phyloP scores from a whole-genome alignment of 2,797 vertebrate species.

The Kryptolebias ocellatus region DNA sequence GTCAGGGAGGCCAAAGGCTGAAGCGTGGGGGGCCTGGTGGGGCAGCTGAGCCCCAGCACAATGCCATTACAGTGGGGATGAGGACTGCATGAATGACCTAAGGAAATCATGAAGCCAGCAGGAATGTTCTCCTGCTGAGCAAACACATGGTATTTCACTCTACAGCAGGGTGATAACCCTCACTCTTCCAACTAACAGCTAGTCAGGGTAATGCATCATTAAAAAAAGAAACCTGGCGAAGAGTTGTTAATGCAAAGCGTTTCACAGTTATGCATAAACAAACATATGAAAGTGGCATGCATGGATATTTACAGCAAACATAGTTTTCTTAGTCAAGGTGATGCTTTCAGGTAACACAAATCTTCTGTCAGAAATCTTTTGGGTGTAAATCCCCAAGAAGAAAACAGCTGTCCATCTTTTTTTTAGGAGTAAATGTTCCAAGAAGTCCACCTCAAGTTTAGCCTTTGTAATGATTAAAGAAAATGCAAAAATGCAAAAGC shows the following conservation, averaged over 20 bases:
- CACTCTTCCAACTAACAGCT: conserved; percentile 64
- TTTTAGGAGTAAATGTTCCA: too few species aligned
- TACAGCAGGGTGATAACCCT: conserved; percentile 68
- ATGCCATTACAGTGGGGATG: conserved; percentile 79
- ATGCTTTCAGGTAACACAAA: too few species aligned
- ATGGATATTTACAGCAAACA: neutral
- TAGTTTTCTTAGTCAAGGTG: neutral
- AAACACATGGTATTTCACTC: conserved; percentile 90
- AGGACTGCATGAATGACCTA: conserved; percentile 79
- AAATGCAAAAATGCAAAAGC: too few species aligned
- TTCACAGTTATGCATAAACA: conserved; percentile 14
- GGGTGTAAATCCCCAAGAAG: too few species aligned
- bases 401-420: too few species aligned
- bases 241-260: conserved; percentile 34
- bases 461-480: too few species aligned
- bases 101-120: conserved; percentile 85
- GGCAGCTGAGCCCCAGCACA: conserved; percentile 72
- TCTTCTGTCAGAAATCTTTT: too few species aligned
- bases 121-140: conserved; percentile 92
- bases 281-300: conserved; percentile 10
- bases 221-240: conserved; percentile 49
- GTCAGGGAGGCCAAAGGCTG: conserved; percentile 72
- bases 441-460: too few species aligned
- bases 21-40: conserved; percentile 64
- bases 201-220: conserved; percentile 63